Evolutionary conservation across 1,140 invertebrate species (phyloP), one percentile per base, ranked within the genome.

Genomic region (Apis laboriosa): DNA sequence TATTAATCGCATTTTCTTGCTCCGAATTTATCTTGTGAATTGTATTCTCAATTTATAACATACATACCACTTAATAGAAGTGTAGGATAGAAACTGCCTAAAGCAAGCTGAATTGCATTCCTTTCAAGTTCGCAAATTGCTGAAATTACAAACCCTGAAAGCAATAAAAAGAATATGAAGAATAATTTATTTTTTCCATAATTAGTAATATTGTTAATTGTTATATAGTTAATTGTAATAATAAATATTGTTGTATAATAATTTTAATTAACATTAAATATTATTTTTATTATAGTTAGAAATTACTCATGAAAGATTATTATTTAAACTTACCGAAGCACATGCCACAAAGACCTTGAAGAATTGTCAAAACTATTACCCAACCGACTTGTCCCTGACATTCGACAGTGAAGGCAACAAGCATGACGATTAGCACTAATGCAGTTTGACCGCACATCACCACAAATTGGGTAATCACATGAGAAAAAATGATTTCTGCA

Each of bases 11-110:
- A 43, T 53, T 24, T 34, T 64, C 12, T 12, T 28, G n/a, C 5
- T 19, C 9, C 21, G 49, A 70, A n/a, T 43, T n/a, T 77, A 17
- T 81, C 9, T 77, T 15, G 13, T 11, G 1, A 66, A 24, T 53
- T 64, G 58, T 15, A 13, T 8, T 60, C 15, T 13, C 9, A 74
- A 61, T 55, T 84, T 21, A 51, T 74, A 89, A 94, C 93, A 28
- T 9, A 71, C 72, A 83, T 91, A 95, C 95, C 97, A 90, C 97
- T 98, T 9, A 99, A 95, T 84, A 99, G 95, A 34, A 99, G 95
- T 61, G 98, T 98, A 8, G 98, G 98, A 94, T 99, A 99, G 94
- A 99, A 99, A 83, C 97, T 98, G 68, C 98, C 98, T 17, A 99
- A 95, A 8, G 98, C 97, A 76, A 99, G 92, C 93, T 99, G 98